Evolutionary conservation across 2,113 vertebrate genomes (phyloP), one percentile per base, ranked within the genome.

Genomic region (Anguilla rostrata): DNA sequence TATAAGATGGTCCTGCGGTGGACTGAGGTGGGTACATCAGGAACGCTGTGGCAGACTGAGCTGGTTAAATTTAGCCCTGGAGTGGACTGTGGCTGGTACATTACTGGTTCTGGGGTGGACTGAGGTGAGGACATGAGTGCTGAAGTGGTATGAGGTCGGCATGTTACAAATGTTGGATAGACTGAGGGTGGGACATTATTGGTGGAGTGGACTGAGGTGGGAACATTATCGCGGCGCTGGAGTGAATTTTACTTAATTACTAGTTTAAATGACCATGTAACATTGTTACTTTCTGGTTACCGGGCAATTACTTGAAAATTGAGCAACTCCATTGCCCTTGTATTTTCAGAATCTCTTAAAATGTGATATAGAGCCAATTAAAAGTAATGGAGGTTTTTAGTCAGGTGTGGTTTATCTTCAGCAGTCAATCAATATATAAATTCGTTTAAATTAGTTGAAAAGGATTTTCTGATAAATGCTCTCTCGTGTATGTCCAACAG

Each of bases 401-500:
- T 66, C 60, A 66, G 60, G 60, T 66, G 63, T 43, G 14, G 39
- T 46, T 15, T 75, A 34, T 84, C 41, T n/a, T 12, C 40, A 34
- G 40, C 16, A n/a, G 46, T 71, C 22, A n/a, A 84, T 78, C 83
- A 5, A 84, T 75, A 78, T 43, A 34, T 75, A n/a, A 29, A 29
- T 34, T 18, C 29, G 2, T 15, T n/a, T 66, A 66, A 75, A 75
- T 75, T 34, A 29, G 71, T 49, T 84, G 40, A 11, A 60, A 15
- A n/a, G 46, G 12, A 60, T 46, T 53, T 40, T 81, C 18, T 22
- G 60, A 26, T 66, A 6, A 26, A 66, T 22, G 20, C 60, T 26
- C 1, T 66, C 22, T 82, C 60, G 15, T n/a, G 12, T 41, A 66
- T 46, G 78, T 78, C 87, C 93, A 86, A 78, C 79, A 88, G 93